Evolutionary conservation across 2,113 vertebrate species (phyloP), one percentile per base, ranked within the genome.

Genomic region (Alces alces): DNA sequence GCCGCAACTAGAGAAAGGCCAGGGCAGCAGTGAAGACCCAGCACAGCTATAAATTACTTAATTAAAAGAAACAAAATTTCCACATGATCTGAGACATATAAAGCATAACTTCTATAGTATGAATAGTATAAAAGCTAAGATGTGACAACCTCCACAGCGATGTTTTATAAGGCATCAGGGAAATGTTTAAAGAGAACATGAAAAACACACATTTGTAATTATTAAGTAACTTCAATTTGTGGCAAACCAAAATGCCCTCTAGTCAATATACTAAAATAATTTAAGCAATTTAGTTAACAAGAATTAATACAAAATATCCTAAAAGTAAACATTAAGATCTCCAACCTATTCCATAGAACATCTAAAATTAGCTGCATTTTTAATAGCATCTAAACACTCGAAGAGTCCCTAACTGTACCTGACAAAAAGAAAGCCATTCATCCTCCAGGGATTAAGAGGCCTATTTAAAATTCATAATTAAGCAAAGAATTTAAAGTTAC

Each of bases 401-500:
- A 84, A 97, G 70, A 95, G 50, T 92, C 79, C 28, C 23, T 70
- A 82, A 54, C 64, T 84, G 50, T 3, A 95, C n/a, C 13, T 15
- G 14, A 89, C 89, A 95, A 70, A 91, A 78, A 19, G 82, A 1
- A 86, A 96, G 39, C 7, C 86, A 84, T 84, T 93, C 2, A 70
- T 47, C 86, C 90, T 88, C 7, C 43, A 97, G 64, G 89, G 89
- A 97, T 96, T 98, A 94, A 86, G 30, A 87, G 21, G 64, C 54
- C 91, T 82, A 89, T 91, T 95, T 78, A 92, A 94, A 92, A 98
- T 92, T 96, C 73, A 97, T 95, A 97, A 97, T 95, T 95, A 97
- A 78, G 86, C 33, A 45, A 95, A 93, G 52, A 96, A 36, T 60
- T 27, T 97, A 28, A 33, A 95, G 96, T 97, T 96, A 95, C 55